Conservation (phyloP, 2,113 vertebrate species). For the Cyanoliseus patagonus region DNA sequence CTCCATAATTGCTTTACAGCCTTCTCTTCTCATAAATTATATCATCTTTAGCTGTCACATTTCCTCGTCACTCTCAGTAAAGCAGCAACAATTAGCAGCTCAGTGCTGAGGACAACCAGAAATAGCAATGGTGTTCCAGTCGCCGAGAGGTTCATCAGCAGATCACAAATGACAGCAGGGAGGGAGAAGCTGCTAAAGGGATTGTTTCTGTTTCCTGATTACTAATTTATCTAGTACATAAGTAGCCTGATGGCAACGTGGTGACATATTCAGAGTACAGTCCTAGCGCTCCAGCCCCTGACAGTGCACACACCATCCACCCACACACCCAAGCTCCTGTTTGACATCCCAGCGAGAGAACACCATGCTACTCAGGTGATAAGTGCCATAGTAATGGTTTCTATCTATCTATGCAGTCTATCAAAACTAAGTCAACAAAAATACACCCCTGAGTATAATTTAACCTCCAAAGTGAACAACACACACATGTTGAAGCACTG, state of each 20-base stretch:
- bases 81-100: neutral
- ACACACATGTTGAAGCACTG: neutral
- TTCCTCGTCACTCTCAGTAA: neutral
- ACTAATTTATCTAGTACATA: neutral
- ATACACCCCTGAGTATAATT: neutral
- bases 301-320: neutral
- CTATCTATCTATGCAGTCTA: neutral
- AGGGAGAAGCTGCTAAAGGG: neutral
- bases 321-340: rapidly evolving
- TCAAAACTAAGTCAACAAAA: neutral
- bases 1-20: neutral
- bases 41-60: neutral
- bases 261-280: neutral
- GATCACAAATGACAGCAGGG: neutral
- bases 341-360: neutral
- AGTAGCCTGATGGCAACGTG: neutral
- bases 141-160: neutral
- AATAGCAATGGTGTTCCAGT: neutral
- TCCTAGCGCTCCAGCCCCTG: neutral
- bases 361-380: neutral
- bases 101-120: neutral
- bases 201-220: neutral
- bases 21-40: neutral
- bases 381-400: rapidly evolving
- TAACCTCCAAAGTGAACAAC: neutral